phyloP scores from a whole-genome alignment of 2,888 invertebrate species.

The Spodoptera exigua region DNA sequence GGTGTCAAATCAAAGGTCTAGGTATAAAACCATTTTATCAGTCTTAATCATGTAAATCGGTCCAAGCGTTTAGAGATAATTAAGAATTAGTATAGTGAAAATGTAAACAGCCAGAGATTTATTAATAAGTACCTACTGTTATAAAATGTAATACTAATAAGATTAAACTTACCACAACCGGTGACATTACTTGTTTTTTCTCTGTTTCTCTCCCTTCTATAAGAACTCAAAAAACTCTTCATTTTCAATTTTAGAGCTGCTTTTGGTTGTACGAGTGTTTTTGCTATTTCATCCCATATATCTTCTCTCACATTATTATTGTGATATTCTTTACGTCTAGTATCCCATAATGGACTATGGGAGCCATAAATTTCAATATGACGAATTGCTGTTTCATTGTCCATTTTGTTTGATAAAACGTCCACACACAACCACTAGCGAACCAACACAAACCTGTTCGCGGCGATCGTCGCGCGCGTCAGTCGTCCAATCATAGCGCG shows the following conservation, averaged over 20 bases:
- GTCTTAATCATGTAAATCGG: conserved; percentile 3
- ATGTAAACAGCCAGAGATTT: conserved; percentile 22
- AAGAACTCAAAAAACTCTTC: conserved; percentile 30
- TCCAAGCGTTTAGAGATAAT: background rate
- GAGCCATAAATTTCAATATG: conserved; percentile 28
- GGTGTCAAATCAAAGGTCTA: too few relatives aligned
- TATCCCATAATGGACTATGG: conserved; percentile 25
- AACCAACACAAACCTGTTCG: conserved; percentile 21
- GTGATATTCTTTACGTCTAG: conserved; percentile 25
- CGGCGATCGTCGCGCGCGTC: conserved; percentile 23
- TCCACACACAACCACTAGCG: conserved; percentile 23
- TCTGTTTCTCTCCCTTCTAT: conserved; percentile 34
- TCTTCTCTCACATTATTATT: conserved; percentile 33
- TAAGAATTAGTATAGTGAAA: background rate
- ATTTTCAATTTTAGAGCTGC: conserved; percentile 29
- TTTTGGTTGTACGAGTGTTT: conserved; percentile 27
- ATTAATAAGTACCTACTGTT: conserved; percentile 25
- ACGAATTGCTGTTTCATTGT: conserved; percentile 28
- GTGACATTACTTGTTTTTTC: conserved; percentile 31
- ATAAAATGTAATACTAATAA: conserved; percentile 28
- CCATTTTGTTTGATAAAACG: conserved; percentile 27
- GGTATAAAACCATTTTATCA: background rate
- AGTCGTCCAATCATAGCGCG: conserved; percentile 30
- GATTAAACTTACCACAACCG: conserved; percentile 31
- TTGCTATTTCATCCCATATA: conserved; percentile 22